These are phyloP conservation scores for Ochotona curzoniae DNA, from an alignment of 2,113 vertebrate species.

Conservation along the genomic window DNA sequence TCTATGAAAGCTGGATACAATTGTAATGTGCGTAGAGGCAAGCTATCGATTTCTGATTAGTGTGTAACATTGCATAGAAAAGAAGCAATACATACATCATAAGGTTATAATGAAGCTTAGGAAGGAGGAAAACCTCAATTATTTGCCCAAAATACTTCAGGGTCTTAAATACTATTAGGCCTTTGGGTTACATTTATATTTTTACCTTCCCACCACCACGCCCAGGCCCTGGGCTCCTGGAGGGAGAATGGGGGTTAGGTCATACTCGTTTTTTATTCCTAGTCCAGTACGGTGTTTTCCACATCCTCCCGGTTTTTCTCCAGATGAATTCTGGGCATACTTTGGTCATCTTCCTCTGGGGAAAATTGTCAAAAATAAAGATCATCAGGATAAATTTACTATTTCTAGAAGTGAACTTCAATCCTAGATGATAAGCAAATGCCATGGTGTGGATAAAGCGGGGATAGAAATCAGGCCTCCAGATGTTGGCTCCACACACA, in stretches of 20 bases:
- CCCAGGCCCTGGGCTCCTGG: background rate
- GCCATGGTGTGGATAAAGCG: background rate
- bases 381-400: background rate
- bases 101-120: background rate
- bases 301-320: background rate
- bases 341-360: background rate
- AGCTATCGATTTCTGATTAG: background rate
- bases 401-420: background rate
- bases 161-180: background rate
- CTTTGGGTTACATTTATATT: background rate
- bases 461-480: background rate
- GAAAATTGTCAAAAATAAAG: background rate
- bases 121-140: background rate
- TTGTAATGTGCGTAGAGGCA: background rate
- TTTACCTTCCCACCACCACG: background rate
- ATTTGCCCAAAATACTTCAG: background rate
- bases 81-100: background rate
- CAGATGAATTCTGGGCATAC: background rate
- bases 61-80: conserved; percentile 21
- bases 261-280: background rate
- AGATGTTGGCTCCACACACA: background rate
- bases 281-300: background rate
- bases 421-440: background rate
- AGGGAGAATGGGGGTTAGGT: background rate
- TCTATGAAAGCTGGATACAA: background rate